Base-by-base conservation (phyloP, 1,140 invertebrate genomes). In the Caerostris darwini region DNA sequence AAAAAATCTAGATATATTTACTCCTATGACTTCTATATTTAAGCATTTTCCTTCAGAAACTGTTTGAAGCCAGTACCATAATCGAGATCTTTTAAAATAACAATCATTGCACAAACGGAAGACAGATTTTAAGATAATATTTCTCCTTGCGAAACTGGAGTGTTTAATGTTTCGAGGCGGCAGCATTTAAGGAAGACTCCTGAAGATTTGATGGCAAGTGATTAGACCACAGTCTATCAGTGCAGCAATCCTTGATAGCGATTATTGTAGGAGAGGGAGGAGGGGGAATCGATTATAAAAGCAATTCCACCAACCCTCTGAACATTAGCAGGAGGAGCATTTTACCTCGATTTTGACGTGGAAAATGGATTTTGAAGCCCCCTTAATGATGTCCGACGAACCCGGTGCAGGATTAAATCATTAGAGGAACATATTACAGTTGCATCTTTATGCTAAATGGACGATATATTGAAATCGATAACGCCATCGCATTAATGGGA, bases 321-420 rank as follows among this genome's bases (percentile, higher is more conserved):
- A 53, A 50, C 34, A 77, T 77, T 77, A 77, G 71, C 34, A 53
- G 71, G 71, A 50, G 34, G 53, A 7, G 34, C 71, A 77, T 77
- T 77, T 77, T 77, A 77, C 50, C 71, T 77, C 71, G 71, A 34
- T 77, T 77, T 77, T 77, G 71, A 77, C 71, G 34, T 50, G 3
- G 34, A 77, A 77, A 77, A 77, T 77, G 71, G 71, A 77, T 77
- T 77, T 77, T 50, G 71, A 77, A 77, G 34, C 71, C 34, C 19
- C 14, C 71, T 77, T 77, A 77, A 77, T 77, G 71, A 77, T 77
- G 71, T 53, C 71, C 53, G 8, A 12, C 71, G 71, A 53, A 50
- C 71, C 8, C 19, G 8, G 10, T 3, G 34, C 71, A 14, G 71
- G 71, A 77, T 77, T 77, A 77, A 77, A 77, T 77, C 14, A 5